Conservation (phyloP, 2,797 vertebrate genomes). For the Sebastolobus altivelis region DNA sequence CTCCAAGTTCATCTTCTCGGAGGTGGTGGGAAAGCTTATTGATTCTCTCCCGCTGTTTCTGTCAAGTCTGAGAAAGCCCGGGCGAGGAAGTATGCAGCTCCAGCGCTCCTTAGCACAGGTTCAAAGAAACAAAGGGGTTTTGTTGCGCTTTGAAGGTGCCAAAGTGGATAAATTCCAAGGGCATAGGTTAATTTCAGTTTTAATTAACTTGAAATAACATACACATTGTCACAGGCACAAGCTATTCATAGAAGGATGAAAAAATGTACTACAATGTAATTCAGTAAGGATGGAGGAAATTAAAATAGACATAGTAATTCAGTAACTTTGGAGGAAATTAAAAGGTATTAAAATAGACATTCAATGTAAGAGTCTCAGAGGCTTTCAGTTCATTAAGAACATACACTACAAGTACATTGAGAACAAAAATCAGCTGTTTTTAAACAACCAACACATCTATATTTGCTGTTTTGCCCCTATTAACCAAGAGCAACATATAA, state of each 20-base stretch:
- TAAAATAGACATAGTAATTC: background rate
- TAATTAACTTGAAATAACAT: slow-evolving; percentile 34
- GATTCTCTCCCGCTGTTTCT: slow-evolving; percentile 79
- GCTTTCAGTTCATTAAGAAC: slow-evolving; percentile 14
- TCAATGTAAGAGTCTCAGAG: background rate
- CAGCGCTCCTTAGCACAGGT: slow-evolving; percentile 45
- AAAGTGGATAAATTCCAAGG: slow-evolving; percentile 37
- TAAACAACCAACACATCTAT: background rate
- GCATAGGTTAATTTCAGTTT: slow-evolving; percentile 33
- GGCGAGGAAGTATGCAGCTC: slow-evolving; percentile 43
- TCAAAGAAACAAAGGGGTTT: slow-evolving; percentile 56
- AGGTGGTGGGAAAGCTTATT: slow-evolving; percentile 74
- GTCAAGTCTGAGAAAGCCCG: slow-evolving; percentile 68
- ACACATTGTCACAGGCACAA: background rate
- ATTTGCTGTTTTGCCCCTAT: background rate
- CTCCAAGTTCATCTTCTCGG: slow-evolving; percentile 59
- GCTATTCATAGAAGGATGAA: background rate
- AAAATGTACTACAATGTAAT: background rate
- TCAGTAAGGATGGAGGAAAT: background rate
- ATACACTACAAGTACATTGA: background rate
- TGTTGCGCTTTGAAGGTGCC: slow-evolving; percentile 55
- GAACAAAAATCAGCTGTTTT: background rate
- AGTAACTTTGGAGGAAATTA: background rate
- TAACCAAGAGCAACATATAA: background rate
- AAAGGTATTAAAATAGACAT: slow-evolving; percentile 3